Evolutionary conservation across 2,888 invertebrate genomes (phyloP).

Genomic region (Cynaeus angustus): DNA sequence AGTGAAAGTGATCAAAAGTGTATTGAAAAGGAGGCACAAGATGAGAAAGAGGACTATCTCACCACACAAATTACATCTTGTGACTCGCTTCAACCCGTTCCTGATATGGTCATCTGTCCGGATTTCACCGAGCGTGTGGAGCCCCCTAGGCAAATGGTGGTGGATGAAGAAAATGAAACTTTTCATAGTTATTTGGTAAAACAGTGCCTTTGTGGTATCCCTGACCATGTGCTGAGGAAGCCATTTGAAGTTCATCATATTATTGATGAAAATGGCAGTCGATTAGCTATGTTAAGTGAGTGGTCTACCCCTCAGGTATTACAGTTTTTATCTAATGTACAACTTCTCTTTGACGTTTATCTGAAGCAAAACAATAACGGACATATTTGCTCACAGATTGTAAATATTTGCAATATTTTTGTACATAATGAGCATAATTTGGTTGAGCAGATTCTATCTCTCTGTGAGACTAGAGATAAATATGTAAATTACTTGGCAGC

Average conservation of each 20-base stretch:
- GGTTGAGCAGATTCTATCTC: conserved; percentile 87
- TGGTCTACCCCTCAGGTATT: conserved; percentile 82
- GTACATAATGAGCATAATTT: conserved; percentile 88
- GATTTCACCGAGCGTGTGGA: conserved; percentile 13
- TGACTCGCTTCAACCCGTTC: conserved; percentile 61
- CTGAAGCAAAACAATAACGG: conserved; percentile 89
- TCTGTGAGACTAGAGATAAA: conserved; percentile 85
- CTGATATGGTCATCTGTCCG: conserved; percentile 56
- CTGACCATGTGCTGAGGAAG: conserved; percentile 80
- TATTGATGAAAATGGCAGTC: conserved; percentile 71
- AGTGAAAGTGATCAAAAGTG: conserved; percentile 50
- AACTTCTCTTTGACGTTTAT: conserved; percentile 88
- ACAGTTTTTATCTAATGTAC: conserved; percentile 88
- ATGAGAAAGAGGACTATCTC: conserved; percentile 47
- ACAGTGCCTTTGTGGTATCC: conserved; percentile 86
- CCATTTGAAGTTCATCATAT: conserved; percentile 80
- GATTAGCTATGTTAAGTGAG: conserved; percentile 75
- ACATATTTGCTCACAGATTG: conserved; percentile 86
- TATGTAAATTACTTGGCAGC: conserved; percentile 88
- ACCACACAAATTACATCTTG: conserved; percentile 41
- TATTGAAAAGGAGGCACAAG: conserved; percentile 39
- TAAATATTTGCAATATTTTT: conserved; percentile 86
- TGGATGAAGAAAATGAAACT: conserved; percentile 53
- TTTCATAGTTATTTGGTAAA: conserved; percentile 81
- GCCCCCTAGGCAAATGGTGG: conserved; percentile 23